A percentile compares a stretch with the other conserved stretches of the same genome.
phyloP scores from a whole-genome alignment of 1,140 invertebrate species.

The Rhopalosiphum maidis region DNA sequence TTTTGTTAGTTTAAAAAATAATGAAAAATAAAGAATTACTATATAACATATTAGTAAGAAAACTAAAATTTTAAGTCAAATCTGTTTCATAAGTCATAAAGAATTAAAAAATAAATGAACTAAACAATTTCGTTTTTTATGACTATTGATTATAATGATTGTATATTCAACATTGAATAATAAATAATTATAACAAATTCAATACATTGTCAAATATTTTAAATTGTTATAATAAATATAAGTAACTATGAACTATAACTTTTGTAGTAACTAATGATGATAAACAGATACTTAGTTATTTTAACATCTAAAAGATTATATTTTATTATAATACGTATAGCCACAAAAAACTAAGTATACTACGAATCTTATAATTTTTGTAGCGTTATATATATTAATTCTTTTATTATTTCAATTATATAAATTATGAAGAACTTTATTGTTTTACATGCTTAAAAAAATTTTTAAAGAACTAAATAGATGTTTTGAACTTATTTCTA shows the following conservation, averaged over 20 bases:
- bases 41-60: not conserved
- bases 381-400: not conserved
- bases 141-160: too few relatives aligned
- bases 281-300: not conserved
- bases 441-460: not conserved
- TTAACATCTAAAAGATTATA: not conserved
- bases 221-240: not conserved
- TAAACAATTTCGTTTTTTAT: not conserved
- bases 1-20: not conserved
- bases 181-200: not conserved
- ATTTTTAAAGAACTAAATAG: not conserved
- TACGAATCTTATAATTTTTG: not conserved
- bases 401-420: not conserved
- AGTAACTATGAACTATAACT: not conserved
- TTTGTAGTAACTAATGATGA: not conserved
- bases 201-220: not conserved
- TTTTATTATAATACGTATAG: not conserved
- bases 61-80: not conserved
- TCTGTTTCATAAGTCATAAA: not conserved
- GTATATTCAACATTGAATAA: too few relatives aligned
- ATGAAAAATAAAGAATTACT: not conserved
- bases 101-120: not conserved
- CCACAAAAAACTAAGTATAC: not conserved
- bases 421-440: not conserved
- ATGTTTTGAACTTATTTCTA: not conserved